Base-by-base conservation (phyloP, 2,888 invertebrate genomes). In the Autographa pulchrina region DNA sequence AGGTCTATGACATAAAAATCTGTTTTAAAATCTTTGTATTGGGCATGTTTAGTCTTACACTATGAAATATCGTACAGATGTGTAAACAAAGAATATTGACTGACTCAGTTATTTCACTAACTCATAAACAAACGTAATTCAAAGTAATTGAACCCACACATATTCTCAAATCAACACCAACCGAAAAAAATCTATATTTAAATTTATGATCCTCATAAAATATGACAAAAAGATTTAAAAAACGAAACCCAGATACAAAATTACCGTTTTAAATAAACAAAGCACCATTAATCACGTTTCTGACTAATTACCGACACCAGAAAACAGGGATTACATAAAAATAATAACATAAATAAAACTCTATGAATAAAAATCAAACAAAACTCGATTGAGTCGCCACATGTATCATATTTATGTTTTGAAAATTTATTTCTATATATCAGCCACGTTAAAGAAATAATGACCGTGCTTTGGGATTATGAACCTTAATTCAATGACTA, bases 331-430 rank as follows among this genome's bases (percentile, higher is more conserved):
- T 86, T 85, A 80, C 83, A 82, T 78, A 83, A 88, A n/a, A 86
- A 87, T 87, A 83, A 78, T 85, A 88, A 88, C 84, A 87, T 86
- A 91, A 90, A 92, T 91, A 92, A 88, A 91, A 89, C 86, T 85
- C 78, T 81, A 84, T 86, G 77, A 78, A 87, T 20, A 54, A 89
- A 89, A 90, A 86, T 88, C 86, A 84, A 87, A 89, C 84, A 84
- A 76, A 85, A 80, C 79, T 79, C 77, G 91, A 93, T 93, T 92
- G 92, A 92, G 93, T 90, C 88, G 90, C 92, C 93, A 93, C 92
- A 91, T 93, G 94, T 91, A 93, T 92, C 93, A 91, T 93, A 93
- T 93, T 93, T 93, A 92, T 91, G 92, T 93, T 93, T 91, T 88
- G 85, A 86, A 88, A 91, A 89, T 93, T 92, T 95, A 94, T 94